Conservation (phyloP, 2,888 invertebrate species). For the Liposcelis brunnea region DNA sequence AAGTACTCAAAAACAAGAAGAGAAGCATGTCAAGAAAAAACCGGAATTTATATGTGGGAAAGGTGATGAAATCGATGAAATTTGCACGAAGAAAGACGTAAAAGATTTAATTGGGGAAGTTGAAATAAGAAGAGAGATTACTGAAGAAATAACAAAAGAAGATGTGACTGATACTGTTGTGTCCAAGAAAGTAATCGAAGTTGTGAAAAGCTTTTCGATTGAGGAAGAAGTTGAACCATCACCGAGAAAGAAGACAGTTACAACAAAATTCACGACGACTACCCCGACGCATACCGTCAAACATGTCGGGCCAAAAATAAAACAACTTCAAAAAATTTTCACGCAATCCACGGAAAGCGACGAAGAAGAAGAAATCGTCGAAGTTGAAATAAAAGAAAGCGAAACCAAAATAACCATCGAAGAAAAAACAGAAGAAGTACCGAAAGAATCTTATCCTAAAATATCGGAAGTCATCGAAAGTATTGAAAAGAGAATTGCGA, state of each 20-base stretch:
- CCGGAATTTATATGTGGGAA: too few species aligned
- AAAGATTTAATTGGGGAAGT: constrained; percentile 27
- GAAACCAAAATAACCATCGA: constrained; percentile 12
- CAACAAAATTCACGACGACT: constrained; percentile 13
- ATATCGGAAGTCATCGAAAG: constrained; percentile 23
- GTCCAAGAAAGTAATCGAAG: constrained; percentile 9
- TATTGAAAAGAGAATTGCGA: constrained; percentile 23
- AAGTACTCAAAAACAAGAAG: constrained; percentile 25
- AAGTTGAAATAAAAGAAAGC: constrained; percentile 13
- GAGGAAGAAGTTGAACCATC: constrained; percentile 15
- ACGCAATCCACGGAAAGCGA: constrained; percentile 21
- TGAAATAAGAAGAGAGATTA: constrained; percentile 12
- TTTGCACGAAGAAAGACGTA: constrained; percentile 18
- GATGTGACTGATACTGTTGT: constrained; percentile 8
- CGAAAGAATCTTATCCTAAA: constrained; percentile 18
- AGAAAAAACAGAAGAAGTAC: constrained; percentile 13
- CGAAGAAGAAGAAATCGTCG: constrained; percentile 21
- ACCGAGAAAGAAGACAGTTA: background rate
- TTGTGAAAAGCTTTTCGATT: constrained; percentile 10
- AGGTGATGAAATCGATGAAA: constrained; percentile 21
- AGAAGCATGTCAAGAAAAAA: constrained; percentile 21
- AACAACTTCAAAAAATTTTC: constrained; percentile 31
- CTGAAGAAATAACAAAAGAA: constrained; percentile 3
- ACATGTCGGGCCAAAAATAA: constrained; percentile 30
- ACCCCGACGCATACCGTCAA: constrained; percentile 19